Evolutionary conservation across 2,797 vertebrate species (phyloP).

Genomic region (Microctenopoma stevenorrisi): DNA sequence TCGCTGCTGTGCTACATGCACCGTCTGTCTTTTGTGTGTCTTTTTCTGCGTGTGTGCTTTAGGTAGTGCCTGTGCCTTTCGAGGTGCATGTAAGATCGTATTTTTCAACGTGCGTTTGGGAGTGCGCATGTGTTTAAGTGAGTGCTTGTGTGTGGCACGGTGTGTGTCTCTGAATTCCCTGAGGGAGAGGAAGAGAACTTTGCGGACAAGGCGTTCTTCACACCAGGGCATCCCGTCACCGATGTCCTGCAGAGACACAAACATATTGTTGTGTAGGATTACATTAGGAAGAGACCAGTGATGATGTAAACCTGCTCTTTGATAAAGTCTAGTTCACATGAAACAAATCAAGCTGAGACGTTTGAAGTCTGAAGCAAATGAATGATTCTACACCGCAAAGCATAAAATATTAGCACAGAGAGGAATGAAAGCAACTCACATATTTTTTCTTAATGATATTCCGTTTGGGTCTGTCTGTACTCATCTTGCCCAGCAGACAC

Average conservation of each 20-base stretch:
- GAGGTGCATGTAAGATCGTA: not conserved
- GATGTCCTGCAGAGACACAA: conserved; percentile 83
- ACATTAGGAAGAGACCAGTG: no score
- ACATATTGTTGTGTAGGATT: conserved; percentile 2
- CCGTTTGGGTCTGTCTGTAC: conserved; percentile 70
- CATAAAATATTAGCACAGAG: not conserved
- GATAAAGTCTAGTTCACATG: not conserved
- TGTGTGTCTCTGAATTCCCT: conserved; percentile 92
- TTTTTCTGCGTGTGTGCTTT: conserved; percentile 14
- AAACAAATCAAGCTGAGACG: not conserved
- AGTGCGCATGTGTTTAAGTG: conserved; percentile 31
- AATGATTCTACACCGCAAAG: not conserved
- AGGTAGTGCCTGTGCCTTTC: conserved; percentile 7
- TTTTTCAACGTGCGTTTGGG: conserved; percentile 16
- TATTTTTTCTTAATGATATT: conserved; percentile 75
- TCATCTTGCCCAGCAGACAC: conserved; percentile 59
- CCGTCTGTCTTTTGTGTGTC: not conserved
- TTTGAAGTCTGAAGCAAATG: not conserved
- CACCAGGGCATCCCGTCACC: conserved; percentile 94
- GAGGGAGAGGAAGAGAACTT: conserved; percentile 93
- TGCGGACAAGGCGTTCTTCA: conserved; percentile 92
- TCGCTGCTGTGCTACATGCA: conserved; percentile 12
- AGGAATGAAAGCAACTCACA: conserved; percentile 42
- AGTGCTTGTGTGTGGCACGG: conserved; percentile 48
- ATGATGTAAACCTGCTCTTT: no score